These are phyloP conservation scores for Acronicta psi DNA, from an alignment of 2,888 invertebrate genomes.

Conservation along the genomic window DNA sequence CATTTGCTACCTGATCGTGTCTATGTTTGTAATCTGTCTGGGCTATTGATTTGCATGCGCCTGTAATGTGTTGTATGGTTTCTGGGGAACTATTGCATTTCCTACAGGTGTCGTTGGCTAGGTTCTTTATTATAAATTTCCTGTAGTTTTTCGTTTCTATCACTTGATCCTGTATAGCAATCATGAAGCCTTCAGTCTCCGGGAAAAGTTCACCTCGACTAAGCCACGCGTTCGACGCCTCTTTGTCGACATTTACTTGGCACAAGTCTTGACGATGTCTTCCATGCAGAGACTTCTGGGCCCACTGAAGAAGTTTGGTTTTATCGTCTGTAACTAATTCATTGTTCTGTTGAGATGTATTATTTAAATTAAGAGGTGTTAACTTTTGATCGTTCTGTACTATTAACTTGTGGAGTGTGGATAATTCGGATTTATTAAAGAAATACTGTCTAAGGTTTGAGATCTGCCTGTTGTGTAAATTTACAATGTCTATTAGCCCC, in stretches of 20 bases:
- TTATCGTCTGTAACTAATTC: background rate
- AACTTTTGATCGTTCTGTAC: too few species aligned
- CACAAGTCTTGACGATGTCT: too few species aligned
- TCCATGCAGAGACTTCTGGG: too few species aligned
- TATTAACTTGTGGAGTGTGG: too few species aligned
- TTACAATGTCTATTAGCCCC: too few species aligned
- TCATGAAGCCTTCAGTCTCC: background rate
- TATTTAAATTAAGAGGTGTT: too few species aligned
- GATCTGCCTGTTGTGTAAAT: too few species aligned
- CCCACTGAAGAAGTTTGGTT: background rate
- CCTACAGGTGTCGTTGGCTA: background rate
- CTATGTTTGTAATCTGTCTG: too few species aligned
- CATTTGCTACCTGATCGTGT: too few species aligned
- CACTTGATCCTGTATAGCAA: background rate
- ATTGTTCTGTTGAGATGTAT: constrained; percentile 2
- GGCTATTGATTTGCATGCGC: background rate
- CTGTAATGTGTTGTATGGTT: constrained; percentile 1
- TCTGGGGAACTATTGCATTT: constrained; percentile 1
- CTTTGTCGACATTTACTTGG: background rate
- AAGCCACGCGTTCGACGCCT: background rate
- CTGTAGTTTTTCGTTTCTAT: constrained; percentile 1
- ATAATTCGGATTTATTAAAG: too few species aligned
- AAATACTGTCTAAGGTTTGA: too few species aligned
- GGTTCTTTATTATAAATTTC: background rate
- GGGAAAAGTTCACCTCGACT: background rate